Base-by-base conservation (phyloP, 30 jellyfish, hydroid and myxozoan species). In the Aurelia coerulea region DNA sequence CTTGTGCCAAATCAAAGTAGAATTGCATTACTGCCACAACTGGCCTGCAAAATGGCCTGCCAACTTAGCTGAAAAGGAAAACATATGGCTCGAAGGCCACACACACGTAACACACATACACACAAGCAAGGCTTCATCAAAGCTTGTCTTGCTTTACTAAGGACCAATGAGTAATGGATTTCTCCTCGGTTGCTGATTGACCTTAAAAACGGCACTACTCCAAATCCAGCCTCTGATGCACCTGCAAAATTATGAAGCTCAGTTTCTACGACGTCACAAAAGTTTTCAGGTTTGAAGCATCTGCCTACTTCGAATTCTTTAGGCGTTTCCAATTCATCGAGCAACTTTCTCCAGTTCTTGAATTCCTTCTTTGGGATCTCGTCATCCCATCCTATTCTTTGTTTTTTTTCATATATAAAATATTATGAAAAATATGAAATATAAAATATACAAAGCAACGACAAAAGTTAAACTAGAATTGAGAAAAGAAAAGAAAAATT, bases 81-180 rank as follows among this genome's bases (percentile, higher is more conserved):
- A n/a, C n/a, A n/a, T n/a, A n/a, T n/a, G n/a, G n/a, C n/a, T n/a
- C n/a, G n/a, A n/a, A n/a, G n/a, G n/a, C n/a, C n/a, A n/a, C n/a
- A n/a, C n/a, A n/a, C n/a, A n/a, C n/a, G n/a, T n/a, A n/a, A n/a
- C n/a, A n/a, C n/a, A n/a, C n/a, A n/a, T n/a, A n/a, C n/a, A n/a
- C n/a, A n/a, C n/a, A n/a, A n/a, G n/a, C n/a, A n/a, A n/a, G 66
- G 46, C 56, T 73, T 84, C 49, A 58, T 7, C 2, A 90, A 90
- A 8, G 76, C 91, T n/a, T 46, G 23, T 17, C 96, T 76, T 18
- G 96, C 42, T 65, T 88, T 88, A 11, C 89, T 94, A 18, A 77
- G 18, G 18, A 71, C 39, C 51, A 88, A 80, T 15, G 80, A 50
- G 52, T 89, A 79, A 39, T 68, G 4, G 58, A 79, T 49, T 17